Base-by-base conservation (phyloP, 2,113 vertebrate genomes). In the Donacobius atricapilla region DNA sequence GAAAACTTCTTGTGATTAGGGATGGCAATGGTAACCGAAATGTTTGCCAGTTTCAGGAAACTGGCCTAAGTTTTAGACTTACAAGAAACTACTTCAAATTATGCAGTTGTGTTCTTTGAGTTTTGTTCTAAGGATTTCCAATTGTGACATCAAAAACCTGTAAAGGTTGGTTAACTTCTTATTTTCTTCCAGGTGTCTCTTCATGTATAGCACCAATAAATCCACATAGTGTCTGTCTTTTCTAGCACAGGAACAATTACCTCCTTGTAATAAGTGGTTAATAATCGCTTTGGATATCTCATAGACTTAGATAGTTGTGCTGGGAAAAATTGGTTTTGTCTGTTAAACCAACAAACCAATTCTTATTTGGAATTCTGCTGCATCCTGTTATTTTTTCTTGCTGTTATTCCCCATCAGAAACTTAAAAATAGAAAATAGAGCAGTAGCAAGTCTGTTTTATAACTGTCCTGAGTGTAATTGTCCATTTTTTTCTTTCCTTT, bases 1-100 rank as follows among this genome's bases (percentile, higher is more conserved):
- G 61, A 93, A 84, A 95, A 33, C 73, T 91, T 80, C 28, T 39
- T 69, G 57, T 83, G 70, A 87, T 94, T 89, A 93, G 78, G 51
- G 39, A 64, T 87, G 45, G 93, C 73, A 91, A 8, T 17, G 11
- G 30, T 76, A 85, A 83, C 66, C 57, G 53, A 83, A 86, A 39
- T 31, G 7, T 69, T 91, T 87, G 84, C 81, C 70, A 89, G 20
- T 21, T 16, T 87, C 70, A 80, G 87, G 28, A 93, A 94, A 94
- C 33, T 83, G 48, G 37, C 45, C 35, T 51, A 42, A 76, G 25
- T 45, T 82, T 85, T 93, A 82, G 73, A 66, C 39, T 90, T 82
- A 65, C 7, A 89, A 93, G 57, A 91, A 95, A 60, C 28, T 13
- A 37, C 83, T 95, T 87, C 21, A 79, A 69, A 89, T 72, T 65